Evolutionary conservation across 2,113 vertebrate genomes (phyloP).

Genomic region (Chauna torquata): DNA sequence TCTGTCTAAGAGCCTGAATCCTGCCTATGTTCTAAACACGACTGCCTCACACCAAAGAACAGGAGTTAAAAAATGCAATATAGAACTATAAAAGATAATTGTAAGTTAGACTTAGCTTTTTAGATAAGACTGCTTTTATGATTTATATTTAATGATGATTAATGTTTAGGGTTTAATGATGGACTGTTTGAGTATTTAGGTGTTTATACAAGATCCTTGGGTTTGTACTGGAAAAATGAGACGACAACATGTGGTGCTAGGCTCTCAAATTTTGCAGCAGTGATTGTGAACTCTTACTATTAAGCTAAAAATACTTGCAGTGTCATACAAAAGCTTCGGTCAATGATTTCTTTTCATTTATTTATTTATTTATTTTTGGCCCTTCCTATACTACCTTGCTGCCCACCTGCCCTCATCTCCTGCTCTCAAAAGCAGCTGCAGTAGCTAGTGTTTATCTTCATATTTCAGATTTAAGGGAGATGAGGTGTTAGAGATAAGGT

Average conservation of each 20-base stretch:
- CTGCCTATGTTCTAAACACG: background rate
- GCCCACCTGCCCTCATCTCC: background rate
- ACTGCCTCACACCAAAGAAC: background rate
- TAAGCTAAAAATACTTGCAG: accelerated
- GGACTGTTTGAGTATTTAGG: background rate
- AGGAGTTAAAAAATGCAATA: background rate
- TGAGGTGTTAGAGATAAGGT: background rate
- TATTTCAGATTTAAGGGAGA: background rate
- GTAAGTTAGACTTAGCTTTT: background rate
- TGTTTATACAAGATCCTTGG: background rate
- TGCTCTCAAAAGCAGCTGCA: background rate
- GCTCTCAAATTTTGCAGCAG: background rate
- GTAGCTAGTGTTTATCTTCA: background rate
- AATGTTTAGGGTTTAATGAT: background rate
- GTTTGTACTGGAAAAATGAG: background rate
- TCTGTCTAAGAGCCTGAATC: background rate
- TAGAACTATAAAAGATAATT: background rate
- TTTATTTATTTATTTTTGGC: background rate
- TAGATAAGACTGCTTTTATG: background rate
- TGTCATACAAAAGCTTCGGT: background rate
- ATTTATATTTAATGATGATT: too few species aligned
- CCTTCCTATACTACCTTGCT: background rate
- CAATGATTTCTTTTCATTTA: background rate
- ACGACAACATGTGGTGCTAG: background rate
- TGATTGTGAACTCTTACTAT: background rate